These are phyloP conservation scores for Struthidea cinerea DNA, from an alignment of 2,113 vertebrate species.

Conservation along the genomic window DNA sequence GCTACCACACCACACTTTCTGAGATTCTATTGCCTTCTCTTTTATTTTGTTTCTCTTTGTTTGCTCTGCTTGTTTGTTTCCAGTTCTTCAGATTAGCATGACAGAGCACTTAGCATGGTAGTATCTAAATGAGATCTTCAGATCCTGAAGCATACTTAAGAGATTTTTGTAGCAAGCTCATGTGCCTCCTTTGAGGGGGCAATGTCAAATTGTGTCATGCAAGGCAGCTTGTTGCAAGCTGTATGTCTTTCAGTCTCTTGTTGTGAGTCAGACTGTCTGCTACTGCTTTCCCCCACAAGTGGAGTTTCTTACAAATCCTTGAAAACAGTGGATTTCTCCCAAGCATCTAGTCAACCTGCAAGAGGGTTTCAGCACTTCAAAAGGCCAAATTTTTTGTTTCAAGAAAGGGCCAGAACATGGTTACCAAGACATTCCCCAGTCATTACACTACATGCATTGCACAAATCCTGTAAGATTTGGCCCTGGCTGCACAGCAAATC, in stretches of 20 bases:
- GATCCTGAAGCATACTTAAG: neutral
- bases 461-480: slow-evolving; percentile 16
- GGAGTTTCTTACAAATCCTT: neutral
- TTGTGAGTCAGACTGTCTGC: neutral
- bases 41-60: neutral
- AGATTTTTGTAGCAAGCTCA: neutral
- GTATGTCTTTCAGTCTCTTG: neutral
- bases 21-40: neutral
- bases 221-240: neutral
- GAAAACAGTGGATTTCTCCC: neutral
- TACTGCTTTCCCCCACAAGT: neutral
- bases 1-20: neutral
- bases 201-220: neutral
- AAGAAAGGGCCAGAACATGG: neutral
- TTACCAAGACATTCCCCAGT: neutral
- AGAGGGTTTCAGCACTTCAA: neutral
- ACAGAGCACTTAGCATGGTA: neutral
- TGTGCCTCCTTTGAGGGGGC: neutral
- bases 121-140: neutral
- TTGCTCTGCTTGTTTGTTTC: neutral
- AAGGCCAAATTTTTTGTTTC: neutral
- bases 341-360: neutral
- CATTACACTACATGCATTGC: neutral
- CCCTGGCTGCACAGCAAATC: neutral
- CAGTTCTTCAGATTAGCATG: neutral